phyloP scores from a whole-genome alignment of 1,140 invertebrate genomes.

The Solenopsis invicta region DNA sequence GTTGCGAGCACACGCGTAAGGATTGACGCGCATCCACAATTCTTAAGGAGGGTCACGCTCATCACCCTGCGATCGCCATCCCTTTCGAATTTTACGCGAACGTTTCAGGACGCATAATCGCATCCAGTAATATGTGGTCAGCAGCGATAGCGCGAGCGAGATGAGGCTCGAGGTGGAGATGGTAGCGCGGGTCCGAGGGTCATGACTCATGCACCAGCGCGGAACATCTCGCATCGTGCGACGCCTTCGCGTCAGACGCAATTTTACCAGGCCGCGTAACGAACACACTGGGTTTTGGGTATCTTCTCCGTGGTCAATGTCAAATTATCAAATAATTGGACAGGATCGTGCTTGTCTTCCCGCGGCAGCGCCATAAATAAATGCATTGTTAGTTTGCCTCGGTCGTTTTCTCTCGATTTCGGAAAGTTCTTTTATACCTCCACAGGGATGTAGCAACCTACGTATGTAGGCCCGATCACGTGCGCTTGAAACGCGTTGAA shows the following conservation, averaged over 20 bases:
- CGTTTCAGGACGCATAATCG: not conserved
- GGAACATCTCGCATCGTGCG: not conserved
- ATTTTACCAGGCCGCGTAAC: constrained; percentile 26
- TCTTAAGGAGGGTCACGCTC: not conserved
- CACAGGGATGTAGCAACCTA: not conserved
- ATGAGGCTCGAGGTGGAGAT: not conserved
- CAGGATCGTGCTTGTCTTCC: constrained; percentile 46
- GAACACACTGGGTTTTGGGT: constrained; percentile 24
- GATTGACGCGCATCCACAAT: not conserved
- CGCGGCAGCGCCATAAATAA: constrained; percentile 13
- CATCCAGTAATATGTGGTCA: not conserved
- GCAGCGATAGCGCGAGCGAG: not conserved
- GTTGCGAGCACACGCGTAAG: not conserved
- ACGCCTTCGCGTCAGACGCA: not conserved
- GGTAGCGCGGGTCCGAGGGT: not conserved
- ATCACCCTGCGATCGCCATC: not conserved
- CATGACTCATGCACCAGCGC: constrained; percentile 1
- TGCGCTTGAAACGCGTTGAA: not conserved
- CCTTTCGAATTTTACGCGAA: constrained; percentile 3
- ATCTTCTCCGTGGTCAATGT: constrained; percentile 64
- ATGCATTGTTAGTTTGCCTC: not conserved
- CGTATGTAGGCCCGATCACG: not conserved
- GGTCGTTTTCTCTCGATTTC: not conserved
- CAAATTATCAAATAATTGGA: constrained; percentile 56
- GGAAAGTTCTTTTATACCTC: not conserved